These are phyloP conservation scores for Choloepus didactylus DNA, from an alignment of 2,797 vertebrate genomes.

Conservation along the genomic window DNA sequence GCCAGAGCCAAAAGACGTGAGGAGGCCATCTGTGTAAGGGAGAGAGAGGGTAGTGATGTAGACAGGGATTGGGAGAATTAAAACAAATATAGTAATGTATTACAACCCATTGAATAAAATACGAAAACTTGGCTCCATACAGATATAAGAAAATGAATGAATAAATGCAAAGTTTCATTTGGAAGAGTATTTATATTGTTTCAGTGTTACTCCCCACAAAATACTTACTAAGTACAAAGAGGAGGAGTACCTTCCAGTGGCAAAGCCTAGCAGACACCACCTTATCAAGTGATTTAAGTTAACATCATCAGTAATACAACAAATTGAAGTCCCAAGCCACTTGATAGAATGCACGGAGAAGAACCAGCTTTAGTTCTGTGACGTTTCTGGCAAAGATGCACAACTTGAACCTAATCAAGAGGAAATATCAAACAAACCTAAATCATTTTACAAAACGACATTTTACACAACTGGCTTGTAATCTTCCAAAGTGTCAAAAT, in stretches of 20 bases:
- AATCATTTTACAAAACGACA: too few species aligned
- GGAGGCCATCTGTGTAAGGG: not conserved
- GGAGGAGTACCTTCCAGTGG: not conserved
- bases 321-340: not conserved
- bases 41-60: not conserved
- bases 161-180: not conserved
- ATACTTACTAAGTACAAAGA: not conserved
- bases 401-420: not conserved
- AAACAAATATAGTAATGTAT: not conserved
- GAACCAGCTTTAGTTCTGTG: not conserved
- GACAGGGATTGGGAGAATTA: not conserved
- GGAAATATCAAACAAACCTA: not conserved
- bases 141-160: not conserved
- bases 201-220: not conserved
- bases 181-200: not conserved
- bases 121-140: not conserved
- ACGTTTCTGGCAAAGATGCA: not conserved
- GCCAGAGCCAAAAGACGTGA: not conserved
- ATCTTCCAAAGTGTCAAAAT: not conserved
- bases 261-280: not conserved
- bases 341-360: not conserved
- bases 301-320: not conserved
- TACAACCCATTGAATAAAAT: not conserved
- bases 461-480: not conserved
- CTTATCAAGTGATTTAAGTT: not conserved